Evolutionary conservation across 1,140 invertebrate genomes (phyloP).

Genomic region (Stratiolaelaps scimitus): DNA sequence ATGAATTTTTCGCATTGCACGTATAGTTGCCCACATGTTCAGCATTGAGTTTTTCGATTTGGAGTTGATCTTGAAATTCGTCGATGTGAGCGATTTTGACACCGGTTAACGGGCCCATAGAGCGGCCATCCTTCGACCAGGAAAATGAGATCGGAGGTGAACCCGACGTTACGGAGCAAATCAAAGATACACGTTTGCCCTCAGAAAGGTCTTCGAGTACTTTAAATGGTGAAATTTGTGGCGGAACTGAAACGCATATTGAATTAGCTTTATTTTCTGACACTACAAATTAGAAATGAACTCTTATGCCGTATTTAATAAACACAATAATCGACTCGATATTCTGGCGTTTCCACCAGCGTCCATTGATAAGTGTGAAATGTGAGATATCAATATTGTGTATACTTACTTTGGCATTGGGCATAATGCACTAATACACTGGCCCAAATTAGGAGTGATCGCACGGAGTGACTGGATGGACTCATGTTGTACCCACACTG

Average conservation of each 20-base stretch:
- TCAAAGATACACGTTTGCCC: constrained; percentile 15
- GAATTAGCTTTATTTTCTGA: no score
- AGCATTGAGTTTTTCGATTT: constrained; percentile 30
- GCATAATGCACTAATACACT: no score
- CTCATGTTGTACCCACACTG: no score
- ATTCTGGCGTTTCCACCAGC: no score
- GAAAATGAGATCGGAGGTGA: constrained; percentile 77
- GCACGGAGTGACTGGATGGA: no score
- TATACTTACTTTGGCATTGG: no score
- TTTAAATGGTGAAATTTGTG: constrained; percentile 19
- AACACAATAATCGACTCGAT: no score
- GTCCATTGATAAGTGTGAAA: no score
- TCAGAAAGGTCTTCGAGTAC: constrained; percentile 14
- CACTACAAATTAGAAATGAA: no score
- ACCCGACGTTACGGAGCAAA: constrained; percentile 81
- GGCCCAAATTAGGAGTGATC: no score
- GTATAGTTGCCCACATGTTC: constrained; percentile 36
- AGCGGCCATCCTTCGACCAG: constrained; percentile 70
- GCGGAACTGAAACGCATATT: not conserved
- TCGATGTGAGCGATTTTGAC: constrained; percentile 33
- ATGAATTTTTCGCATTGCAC: constrained; percentile 35
- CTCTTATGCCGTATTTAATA: no score
- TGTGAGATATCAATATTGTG: no score
- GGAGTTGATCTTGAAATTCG: constrained; percentile 33
- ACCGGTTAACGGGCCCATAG: constrained; percentile 48